A percentile compares a stretch with the other conserved stretches of the same genome.
Conservation (phyloP, 2,888 invertebrate genomes). For the Eupeodes luniger region DNA sequence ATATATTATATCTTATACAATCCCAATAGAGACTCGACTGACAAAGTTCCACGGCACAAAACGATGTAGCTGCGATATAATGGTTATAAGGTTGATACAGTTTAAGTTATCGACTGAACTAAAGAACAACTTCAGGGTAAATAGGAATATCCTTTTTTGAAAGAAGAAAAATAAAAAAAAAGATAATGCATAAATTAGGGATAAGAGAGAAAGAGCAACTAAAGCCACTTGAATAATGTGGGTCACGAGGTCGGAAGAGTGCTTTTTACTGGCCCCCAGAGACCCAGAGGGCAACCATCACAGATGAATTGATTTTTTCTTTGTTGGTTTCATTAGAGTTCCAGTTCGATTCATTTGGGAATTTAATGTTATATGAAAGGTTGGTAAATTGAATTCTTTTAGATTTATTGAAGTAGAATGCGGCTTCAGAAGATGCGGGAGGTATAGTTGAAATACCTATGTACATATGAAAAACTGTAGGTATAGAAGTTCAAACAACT, state of each 20-base stretch:
- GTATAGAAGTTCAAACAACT: neutral
- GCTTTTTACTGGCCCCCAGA: constrained; percentile 42
- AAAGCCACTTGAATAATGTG: constrained; percentile 53
- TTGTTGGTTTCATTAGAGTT: constrained; percentile 10
- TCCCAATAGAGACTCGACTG: neutral
- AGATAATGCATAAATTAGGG: constrained; percentile 62
- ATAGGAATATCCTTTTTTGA: constrained; percentile 22
- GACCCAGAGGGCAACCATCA: neutral
- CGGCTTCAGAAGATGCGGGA: neutral
- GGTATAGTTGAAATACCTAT: constrained; percentile 15
- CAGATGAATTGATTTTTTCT: constrained; percentile 62
- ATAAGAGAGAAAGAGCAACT: constrained; percentile 10
- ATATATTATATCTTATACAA: neutral
- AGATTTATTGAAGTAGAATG: neutral
- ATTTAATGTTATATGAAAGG: neutral
- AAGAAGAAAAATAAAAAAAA: neutral
- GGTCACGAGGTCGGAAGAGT: constrained; percentile 60
- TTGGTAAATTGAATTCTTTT: constrained; percentile 2
- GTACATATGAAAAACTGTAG: neutral
- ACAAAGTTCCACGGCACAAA: neutral
- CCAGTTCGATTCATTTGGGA: constrained; percentile 14
- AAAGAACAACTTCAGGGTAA: constrained; percentile 33
- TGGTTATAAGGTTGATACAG: constrained; percentile 37
- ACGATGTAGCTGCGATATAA: neutral
- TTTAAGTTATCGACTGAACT: constrained; percentile 50